phyloP scores from a whole-genome alignment of 1,140 invertebrate genomes.

The Helicoverpa zea region DNA sequence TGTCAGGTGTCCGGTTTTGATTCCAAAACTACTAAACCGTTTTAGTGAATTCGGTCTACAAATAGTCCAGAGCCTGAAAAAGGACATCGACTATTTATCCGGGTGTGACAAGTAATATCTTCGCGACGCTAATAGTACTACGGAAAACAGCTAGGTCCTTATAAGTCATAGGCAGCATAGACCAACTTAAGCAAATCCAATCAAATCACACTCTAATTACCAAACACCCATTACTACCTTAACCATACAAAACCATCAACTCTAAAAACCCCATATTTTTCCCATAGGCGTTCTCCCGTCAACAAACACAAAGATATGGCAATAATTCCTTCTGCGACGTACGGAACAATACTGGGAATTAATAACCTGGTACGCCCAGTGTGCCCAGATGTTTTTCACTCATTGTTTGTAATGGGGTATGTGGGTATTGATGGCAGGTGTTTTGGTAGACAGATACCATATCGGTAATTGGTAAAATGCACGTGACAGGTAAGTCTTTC shows the following conservation, averaged over 20 bases:
- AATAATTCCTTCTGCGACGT: constrained; percentile 53
- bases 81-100: no score
- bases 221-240: not conserved
- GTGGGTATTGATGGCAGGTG: not conserved
- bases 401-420: constrained; percentile 25
- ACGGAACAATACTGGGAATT: constrained; percentile 64
- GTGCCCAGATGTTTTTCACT: constrained; percentile 42
- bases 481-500: no score
- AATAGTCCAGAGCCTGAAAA: no score
- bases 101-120: not conserved
- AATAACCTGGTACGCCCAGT: constrained; percentile 59
- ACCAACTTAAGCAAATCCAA: no score
- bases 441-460: not conserved
- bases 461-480: not conserved
- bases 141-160: no score
- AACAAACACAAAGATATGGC: constrained; percentile 50
- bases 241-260: not conserved
- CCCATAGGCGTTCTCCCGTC: constrained; percentile 50
- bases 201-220: no score
- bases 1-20: no score
- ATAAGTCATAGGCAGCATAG: no score
- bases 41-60: no score
- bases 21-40: no score
- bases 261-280: constrained; percentile 27
- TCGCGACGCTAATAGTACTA: no score